These are phyloP conservation scores for Castor canadensis DNA, from an alignment of 2,113 vertebrate species.

Conservation along the genomic window DNA sequence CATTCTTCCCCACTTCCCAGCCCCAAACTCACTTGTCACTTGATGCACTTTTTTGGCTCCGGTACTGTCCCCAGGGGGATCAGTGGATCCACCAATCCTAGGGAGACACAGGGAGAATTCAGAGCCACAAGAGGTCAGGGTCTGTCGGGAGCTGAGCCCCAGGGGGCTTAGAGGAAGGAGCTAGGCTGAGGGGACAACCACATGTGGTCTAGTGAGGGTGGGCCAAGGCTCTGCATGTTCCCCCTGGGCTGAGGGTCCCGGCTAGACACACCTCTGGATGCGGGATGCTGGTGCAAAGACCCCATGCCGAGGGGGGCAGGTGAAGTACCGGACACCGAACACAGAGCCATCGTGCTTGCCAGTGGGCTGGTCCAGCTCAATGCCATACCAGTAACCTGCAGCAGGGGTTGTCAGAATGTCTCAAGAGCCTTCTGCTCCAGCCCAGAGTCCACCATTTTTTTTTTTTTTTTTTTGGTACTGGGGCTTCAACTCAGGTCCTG, in stretches of 20 bases:
- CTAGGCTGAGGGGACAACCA: not conserved
- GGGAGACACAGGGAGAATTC: constrained; percentile 44
- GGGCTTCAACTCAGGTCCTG: too few relatives aligned
- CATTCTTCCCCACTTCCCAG: constrained; percentile 63
- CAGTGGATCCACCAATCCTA: constrained; percentile 91
- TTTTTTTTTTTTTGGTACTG: too few relatives aligned
- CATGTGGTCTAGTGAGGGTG: not conserved
- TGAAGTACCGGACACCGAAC: constrained; percentile 94
- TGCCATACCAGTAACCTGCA: constrained; percentile 93
- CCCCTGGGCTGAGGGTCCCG: not conserved
- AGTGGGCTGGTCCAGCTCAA: constrained; percentile 92
- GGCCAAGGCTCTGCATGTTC: not conserved
- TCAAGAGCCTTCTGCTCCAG: not conserved
- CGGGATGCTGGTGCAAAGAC: constrained; percentile 95
- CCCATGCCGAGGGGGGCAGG: constrained; percentile 91
- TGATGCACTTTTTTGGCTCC: constrained; percentile 94
- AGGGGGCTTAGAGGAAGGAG: not conserved
- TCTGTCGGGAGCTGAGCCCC: not conserved
- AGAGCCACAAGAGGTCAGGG: not conserved
- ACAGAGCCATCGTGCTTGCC: constrained; percentile 95
- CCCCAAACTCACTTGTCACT: constrained; percentile 89
- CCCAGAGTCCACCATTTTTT: not conserved
- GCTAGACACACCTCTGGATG: constrained; percentile 89
- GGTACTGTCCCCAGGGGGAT: constrained; percentile 84
- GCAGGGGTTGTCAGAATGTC: constrained; percentile 6